Evolutionary conservation across 2,113 vertebrate species (phyloP).

Genomic region (Ibidorhyncha struthersii): DNA sequence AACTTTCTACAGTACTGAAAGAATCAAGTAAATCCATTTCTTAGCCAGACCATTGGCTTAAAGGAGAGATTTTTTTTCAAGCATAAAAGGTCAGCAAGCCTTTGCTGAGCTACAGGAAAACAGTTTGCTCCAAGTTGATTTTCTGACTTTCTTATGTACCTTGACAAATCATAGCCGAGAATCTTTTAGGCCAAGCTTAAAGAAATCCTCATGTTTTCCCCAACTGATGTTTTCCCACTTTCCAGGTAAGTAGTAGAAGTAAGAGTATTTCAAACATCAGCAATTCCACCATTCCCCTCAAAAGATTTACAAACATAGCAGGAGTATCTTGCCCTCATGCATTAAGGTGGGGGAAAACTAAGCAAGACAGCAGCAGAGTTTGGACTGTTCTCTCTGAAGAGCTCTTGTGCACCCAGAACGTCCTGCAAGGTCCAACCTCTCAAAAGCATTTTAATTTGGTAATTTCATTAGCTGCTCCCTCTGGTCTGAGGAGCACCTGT

Average conservation of each 20-base stretch:
- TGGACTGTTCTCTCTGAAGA: background rate
- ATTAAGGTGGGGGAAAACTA: background rate
- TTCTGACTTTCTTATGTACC: background rate
- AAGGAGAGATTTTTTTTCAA: background rate
- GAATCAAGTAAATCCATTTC: background rate
- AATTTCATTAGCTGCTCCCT: background rate
- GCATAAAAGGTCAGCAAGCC: background rate
- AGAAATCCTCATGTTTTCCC: background rate
- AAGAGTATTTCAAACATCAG: background rate
- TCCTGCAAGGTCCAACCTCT: background rate
- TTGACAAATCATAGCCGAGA: background rate
- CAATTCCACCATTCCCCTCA: background rate
- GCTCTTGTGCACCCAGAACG: background rate
- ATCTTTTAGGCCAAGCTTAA: background rate
- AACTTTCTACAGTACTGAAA: background rate
- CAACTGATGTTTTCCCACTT: background rate
- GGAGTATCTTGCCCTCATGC: background rate
- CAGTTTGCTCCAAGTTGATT: background rate
- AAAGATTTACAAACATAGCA: background rate
- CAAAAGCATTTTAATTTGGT: background rate
- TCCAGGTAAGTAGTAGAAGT: background rate
- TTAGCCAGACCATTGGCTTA: background rate
- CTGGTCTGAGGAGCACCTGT: background rate
- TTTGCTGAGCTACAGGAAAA: background rate
- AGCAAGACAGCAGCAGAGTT: background rate